Conservation (phyloP, 2,113 vertebrate species). For the Triplophysa siluroides region DNA sequence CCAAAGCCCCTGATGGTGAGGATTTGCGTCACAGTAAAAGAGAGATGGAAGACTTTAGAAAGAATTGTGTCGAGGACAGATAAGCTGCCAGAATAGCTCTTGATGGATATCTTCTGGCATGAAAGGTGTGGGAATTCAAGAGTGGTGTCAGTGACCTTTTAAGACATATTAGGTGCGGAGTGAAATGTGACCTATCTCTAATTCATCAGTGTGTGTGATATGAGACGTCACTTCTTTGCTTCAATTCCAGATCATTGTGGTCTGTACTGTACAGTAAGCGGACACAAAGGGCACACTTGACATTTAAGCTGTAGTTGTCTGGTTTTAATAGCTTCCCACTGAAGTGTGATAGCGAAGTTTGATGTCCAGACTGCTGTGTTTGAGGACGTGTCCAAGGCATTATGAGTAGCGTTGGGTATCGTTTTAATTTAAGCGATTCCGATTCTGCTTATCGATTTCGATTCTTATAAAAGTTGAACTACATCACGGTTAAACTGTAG, state of each 20-base stretch:
- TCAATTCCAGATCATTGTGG: background rate
- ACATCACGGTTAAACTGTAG: no score
- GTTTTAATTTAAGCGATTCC: no score
- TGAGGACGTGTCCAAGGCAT: background rate
- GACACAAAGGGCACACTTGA: slow-evolving; percentile 18
- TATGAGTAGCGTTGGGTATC: no score
- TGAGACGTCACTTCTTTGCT: background rate
- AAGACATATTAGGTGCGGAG: slow-evolving; percentile 10
- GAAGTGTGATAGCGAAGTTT: slow-evolving; percentile 3
- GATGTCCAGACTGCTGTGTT: background rate
- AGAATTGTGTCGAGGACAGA: slow-evolving; percentile 24
- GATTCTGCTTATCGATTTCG: no score
- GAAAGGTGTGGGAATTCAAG: background rate
- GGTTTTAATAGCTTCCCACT: slow-evolving; percentile 16
- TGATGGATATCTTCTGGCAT: slow-evolving; percentile 43
- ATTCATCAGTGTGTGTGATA: slow-evolving; percentile 16
- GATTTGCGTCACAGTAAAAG: slow-evolving; percentile 43
- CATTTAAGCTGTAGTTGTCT: slow-evolving; percentile 4
- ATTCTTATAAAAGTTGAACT: no score
- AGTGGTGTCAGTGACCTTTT: slow-evolving; percentile 7
- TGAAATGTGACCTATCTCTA: background rate
- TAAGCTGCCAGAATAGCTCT: slow-evolving; percentile 4
- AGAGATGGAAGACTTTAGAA: slow-evolving; percentile 25
- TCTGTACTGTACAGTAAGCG: background rate
- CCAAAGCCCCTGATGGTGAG: slow-evolving; percentile 39